Evolutionary conservation across 2,797 vertebrate genomes (phyloP), one percentile per base, ranked within the genome.

Genomic region (Esox masquinongy): DNA sequence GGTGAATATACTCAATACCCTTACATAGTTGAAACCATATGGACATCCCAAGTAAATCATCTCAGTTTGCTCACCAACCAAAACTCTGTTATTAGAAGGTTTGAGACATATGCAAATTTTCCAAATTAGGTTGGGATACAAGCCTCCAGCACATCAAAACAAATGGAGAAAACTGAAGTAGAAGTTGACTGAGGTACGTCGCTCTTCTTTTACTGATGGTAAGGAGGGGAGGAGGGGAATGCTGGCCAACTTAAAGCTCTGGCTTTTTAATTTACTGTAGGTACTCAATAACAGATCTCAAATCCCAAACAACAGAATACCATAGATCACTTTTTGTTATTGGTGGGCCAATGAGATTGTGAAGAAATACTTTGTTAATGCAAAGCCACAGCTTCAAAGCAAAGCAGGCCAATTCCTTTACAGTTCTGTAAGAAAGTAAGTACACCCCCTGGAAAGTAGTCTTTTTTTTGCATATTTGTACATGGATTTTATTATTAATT

Each of bases 91-190:
- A 82, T 84, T 34, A 80, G 53, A 84, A 75, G 24, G 74, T 74
- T 75, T 77, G 29, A 24, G 12, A 71, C 3, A 4, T 70, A 91
- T 89, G 85, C 87, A 90, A 89, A 89, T 79, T 4, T 0, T 22
- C 19, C 5, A 1, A 31, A 2, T 34, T 66, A 70, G 24, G 59
- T 73, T 43, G 51, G 68, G 75, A 73, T 24, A n/a, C 59, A 79
- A 61, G 24, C 17, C 70, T 50, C 2, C 67, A 68, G 56, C 34
- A 36, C 63, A 64, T 77, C 29, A 72, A 29, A 7, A 68, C n/a
- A 61, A 51, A 51, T 47, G 43, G 43, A 47, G 12, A 43, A 43
- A 43, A 3, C 16, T 56, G 7, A 61, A 24, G 53, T 19, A 56
- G 56, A 61, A 3, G 56, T 1, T 24, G 56, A 12, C 56, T 61